These are phyloP conservation scores for Acrossocheilus wenchowensis DNA, from an alignment of 2,797 vertebrate genomes.

Conservation along the genomic window DNA sequence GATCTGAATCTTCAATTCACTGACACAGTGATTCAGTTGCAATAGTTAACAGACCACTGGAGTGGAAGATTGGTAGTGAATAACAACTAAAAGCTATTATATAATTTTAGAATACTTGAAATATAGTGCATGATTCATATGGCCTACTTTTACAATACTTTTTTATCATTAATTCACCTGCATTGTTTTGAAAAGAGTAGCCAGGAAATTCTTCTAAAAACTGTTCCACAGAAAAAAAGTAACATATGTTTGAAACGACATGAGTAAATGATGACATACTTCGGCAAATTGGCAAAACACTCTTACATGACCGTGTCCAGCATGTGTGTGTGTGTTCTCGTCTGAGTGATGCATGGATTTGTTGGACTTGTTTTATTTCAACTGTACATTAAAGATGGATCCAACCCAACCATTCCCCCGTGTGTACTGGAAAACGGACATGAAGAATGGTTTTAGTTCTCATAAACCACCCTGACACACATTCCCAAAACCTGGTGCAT, in stretches of 20 bases:
- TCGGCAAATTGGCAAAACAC: not conserved
- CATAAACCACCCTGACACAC: conserved; percentile 18
- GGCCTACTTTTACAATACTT: no score
- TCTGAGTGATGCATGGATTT: conserved; percentile 43
- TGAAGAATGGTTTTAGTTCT: conserved; percentile 7
- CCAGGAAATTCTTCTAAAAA: no score
- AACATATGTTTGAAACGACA: no score
- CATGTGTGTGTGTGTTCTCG: not conserved
- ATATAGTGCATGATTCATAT: not conserved
- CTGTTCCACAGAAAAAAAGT: no score
- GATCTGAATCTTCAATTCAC: not conserved
- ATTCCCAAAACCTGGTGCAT: not conserved
- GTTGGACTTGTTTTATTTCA: conserved; percentile 6
- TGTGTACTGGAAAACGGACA: not conserved
- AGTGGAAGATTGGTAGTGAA: not conserved
- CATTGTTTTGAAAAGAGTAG: no score
- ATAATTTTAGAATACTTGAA: not conserved
- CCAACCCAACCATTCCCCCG: not conserved
- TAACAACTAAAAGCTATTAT: not conserved
- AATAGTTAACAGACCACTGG: not conserved
- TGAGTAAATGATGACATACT: not conserved
- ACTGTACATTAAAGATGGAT: not conserved
- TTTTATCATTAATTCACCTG: no score
- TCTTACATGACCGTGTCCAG: not conserved
- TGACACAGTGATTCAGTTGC: not conserved